These are phyloP conservation scores for Oxycera nigricornis DNA, from an alignment of 2,888 invertebrate species.

Conservation along the genomic window DNA sequence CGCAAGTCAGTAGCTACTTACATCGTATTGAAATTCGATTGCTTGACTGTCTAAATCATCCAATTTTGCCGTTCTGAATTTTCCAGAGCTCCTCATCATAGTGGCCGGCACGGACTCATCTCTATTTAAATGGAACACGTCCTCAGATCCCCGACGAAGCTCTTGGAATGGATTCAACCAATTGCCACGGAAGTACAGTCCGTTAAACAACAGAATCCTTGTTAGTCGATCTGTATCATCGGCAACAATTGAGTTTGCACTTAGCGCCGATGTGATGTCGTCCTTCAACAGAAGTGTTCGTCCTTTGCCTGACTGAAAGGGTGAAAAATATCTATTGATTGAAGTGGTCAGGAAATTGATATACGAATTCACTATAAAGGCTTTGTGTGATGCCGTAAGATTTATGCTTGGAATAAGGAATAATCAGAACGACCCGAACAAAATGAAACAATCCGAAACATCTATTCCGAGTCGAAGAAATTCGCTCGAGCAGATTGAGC, in stretches of 20 bases:
- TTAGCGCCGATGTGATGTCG: slow-evolving; percentile 67
- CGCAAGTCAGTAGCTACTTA: slow-evolving; percentile 58
- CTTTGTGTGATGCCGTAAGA: too few relatives aligned
- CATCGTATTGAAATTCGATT: slow-evolving; percentile 77
- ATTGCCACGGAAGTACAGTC: slow-evolving; percentile 79
- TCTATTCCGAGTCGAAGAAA: too few relatives aligned
- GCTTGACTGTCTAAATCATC: slow-evolving; percentile 72
- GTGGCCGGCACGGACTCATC: slow-evolving; percentile 68
- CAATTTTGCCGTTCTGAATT: slow-evolving; percentile 69
- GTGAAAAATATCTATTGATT: too few relatives aligned
- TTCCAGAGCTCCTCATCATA: slow-evolving; percentile 73
- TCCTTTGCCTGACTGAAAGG: slow-evolving; percentile 58
- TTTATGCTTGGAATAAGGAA: too few relatives aligned
- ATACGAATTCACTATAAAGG: too few relatives aligned
- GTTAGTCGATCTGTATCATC: slow-evolving; percentile 49
- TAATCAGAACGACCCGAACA: too few relatives aligned
- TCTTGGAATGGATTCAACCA: slow-evolving; percentile 75
- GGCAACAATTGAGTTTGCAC: slow-evolving; percentile 69
- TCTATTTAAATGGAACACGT: slow-evolving; percentile 71
- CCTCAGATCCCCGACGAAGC: slow-evolving; percentile 56
- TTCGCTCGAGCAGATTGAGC: too few relatives aligned
- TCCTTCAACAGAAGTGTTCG: slow-evolving; percentile 64
- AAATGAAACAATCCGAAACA: too few relatives aligned
- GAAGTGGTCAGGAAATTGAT: too few relatives aligned
- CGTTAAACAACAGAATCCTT: slow-evolving; percentile 75